A percentile compares a stretch with the other conserved stretches of the same genome.
Conservation (phyloP, 2,797 vertebrate genomes). For the Sorex maritimensis region DNA sequence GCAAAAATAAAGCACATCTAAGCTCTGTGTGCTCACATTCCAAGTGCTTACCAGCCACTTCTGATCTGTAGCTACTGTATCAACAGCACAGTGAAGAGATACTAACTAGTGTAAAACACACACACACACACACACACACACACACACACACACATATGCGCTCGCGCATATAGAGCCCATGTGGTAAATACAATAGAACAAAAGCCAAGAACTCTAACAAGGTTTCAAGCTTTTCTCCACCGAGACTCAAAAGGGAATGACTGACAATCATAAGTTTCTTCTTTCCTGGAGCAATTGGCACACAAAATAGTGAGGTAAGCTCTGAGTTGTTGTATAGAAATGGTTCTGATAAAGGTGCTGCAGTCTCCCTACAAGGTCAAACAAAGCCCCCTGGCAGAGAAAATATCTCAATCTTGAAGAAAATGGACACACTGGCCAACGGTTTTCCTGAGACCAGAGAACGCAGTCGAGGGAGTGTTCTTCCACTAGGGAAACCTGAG, state of each 20-base stretch:
- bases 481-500: neutral
- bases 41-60: neutral
- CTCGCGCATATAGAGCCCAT: neutral
- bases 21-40: neutral
- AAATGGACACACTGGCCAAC: neutral
- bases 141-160: neutral
- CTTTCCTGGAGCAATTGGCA: slow-evolving; percentile 63
- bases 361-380: neutral
- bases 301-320: slow-evolving; percentile 7
- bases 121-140: neutral
- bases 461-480: neutral
- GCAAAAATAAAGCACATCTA: neutral
- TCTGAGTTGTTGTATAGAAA: slow-evolving; percentile 35
- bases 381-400: neutral
- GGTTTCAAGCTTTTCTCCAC: slow-evolving; percentile 35
- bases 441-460: neutral
- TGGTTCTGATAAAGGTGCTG: neutral
- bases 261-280: slow-evolving; percentile 34
- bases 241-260: slow-evolving; percentile 19
- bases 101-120: neutral
- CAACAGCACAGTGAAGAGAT: neutral
- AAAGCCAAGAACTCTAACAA: neutral
- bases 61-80: neutral
- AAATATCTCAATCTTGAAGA: neutral
- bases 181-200: neutral